Percentiles rank a stretch among this genome's conserved stretches.
Conservation (phyloP, 2,888 invertebrate genomes). For the Aproaerema taeniolella region DNA sequence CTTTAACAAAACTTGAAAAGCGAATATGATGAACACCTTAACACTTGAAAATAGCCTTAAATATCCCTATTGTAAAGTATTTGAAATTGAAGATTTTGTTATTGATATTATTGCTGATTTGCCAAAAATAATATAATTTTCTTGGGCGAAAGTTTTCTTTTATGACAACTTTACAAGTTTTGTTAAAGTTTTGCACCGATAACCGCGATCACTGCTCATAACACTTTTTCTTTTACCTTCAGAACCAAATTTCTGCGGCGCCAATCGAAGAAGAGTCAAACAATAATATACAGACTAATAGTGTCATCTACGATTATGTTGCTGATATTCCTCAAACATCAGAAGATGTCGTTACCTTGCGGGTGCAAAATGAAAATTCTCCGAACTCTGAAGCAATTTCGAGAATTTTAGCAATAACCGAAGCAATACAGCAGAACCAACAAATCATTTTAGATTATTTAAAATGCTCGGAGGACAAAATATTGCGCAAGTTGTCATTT, state of each 20-base stretch:
- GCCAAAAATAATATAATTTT: too few species aligned
- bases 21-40: too few species aligned
- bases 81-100: too few species aligned
- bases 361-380: constrained; percentile 15
- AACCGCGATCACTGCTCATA: background rate
- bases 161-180: too few species aligned
- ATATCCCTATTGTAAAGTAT: too few species aligned
- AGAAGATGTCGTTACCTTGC: constrained; percentile 12
- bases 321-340: constrained; percentile 13
- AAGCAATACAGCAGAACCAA: constrained; percentile 9
- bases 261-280: constrained; percentile 12
- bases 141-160: too few species aligned
- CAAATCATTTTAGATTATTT: constrained; percentile 11
- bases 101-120: too few species aligned
- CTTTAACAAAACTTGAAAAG: too few species aligned
- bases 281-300: constrained; percentile 14
- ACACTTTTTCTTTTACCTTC: constrained; percentile 9
- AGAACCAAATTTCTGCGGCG: constrained; percentile 5
- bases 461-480: constrained; percentile 9
- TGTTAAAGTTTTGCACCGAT: too few species aligned
- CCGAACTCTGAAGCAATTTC: constrained; percentile 14
- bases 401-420: constrained; percentile 13
- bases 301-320: constrained; percentile 12
- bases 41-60: too few species aligned
- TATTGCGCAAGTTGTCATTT: constrained; percentile 12